These are phyloP conservation scores for Falco biarmicus DNA, from an alignment of 2,797 vertebrate genomes.

Conservation along the genomic window DNA sequence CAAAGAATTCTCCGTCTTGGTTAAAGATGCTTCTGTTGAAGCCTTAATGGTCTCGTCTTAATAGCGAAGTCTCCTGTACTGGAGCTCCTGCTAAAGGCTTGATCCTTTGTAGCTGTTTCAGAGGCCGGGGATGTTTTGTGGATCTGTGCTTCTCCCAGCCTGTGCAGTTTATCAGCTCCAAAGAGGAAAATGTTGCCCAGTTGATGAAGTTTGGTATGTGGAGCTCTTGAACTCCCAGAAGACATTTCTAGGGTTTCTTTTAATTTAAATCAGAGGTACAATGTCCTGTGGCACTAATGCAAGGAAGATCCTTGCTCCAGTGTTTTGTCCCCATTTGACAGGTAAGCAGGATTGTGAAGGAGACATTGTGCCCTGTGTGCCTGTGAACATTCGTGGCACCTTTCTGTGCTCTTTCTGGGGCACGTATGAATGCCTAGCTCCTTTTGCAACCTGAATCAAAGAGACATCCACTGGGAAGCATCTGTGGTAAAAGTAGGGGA, in stretches of 20 bases:
- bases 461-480: neutral
- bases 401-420: constrained; percentile 3
- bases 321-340: neutral
- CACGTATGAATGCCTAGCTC: neutral
- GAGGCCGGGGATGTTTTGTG: neutral
- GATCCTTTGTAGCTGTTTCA: neutral
- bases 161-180: neutral
- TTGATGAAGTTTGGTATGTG: neutral
- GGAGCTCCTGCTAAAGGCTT: neutral
- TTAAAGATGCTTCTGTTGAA: neutral
- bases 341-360: neutral
- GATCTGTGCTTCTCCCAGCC: neutral
- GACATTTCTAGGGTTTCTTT: neutral
- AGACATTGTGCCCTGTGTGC: neutral
- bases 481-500: neutral
- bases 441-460: neutral
- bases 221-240: neutral
- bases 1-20: neutral
- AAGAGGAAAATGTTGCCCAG: neutral
- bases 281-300: neutral
- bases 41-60: neutral
- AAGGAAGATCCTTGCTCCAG: neutral
- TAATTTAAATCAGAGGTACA: neutral
- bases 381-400: neutral
- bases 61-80: neutral